Conservation (phyloP, 2,888 invertebrate genomes). For the Timandra comae region DNA sequence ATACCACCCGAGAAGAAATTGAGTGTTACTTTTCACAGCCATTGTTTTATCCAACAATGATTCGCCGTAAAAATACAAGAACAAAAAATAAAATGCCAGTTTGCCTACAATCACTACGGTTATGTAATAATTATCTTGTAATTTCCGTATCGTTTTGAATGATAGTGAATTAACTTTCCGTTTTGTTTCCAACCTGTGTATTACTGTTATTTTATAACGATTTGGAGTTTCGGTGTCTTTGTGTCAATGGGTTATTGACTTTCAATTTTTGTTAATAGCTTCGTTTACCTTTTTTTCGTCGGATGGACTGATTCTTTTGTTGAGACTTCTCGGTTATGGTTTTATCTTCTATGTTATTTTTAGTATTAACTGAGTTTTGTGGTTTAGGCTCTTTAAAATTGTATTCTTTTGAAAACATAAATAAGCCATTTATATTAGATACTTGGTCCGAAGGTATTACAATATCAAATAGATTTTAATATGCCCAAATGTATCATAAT, state of each 20-base stretch:
- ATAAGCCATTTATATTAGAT: too few relatives aligned
- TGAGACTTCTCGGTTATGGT: neutral
- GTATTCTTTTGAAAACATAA: too few relatives aligned
- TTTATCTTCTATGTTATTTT: neutral
- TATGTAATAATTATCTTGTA: constrained; percentile 18
- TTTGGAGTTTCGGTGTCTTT: constrained; percentile 20
- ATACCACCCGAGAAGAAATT: too few relatives aligned
- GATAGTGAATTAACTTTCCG: constrained; percentile 40
- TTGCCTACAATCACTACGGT: constrained; percentile 9
- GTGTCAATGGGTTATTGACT: constrained; percentile 32
- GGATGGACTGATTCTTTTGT: too few relatives aligned
- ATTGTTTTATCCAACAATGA: neutral
- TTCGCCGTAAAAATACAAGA: constrained; percentile 5
- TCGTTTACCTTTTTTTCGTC: neutral
- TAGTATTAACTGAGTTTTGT: too few relatives aligned
- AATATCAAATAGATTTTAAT: too few relatives aligned
- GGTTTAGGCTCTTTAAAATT: too few relatives aligned
- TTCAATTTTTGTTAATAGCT: constrained; percentile 31
- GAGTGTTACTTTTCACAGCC: too few relatives aligned
- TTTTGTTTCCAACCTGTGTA: constrained; percentile 31
- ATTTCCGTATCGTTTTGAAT: constrained; percentile 28
- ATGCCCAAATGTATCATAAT: too few relatives aligned
- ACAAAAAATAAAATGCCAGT: constrained; percentile 7
- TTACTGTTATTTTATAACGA: constrained; percentile 30
- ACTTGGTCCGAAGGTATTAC: too few relatives aligned